Percentiles rank a stretch among this genome's conserved stretches.
phyloP scores from a whole-genome alignment of 2,113 vertebrate genomes.

The Lota lota region DNA sequence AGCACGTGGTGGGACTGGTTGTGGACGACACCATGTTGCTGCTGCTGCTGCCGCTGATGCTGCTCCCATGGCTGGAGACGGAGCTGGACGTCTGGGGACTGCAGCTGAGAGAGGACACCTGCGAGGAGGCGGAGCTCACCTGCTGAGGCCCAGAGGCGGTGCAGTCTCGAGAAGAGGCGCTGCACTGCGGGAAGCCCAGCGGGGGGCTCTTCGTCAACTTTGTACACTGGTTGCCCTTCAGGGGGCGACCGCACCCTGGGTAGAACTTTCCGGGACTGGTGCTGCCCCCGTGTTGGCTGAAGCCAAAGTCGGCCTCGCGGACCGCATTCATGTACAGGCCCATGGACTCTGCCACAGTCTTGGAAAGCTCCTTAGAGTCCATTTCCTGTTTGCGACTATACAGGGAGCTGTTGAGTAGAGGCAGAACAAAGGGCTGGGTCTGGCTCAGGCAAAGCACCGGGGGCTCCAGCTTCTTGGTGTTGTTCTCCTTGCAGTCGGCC shows the following conservation, averaged over 20 bases:
- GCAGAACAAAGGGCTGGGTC: constrained; percentile 75
- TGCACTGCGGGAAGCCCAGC: constrained; percentile 72
- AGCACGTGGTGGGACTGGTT: constrained; percentile 82
- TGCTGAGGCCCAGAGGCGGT: constrained; percentile 68
- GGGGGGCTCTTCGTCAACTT: constrained; percentile 63
- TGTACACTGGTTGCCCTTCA: constrained; percentile 67
- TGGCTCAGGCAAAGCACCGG: constrained; percentile 81
- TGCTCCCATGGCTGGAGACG: constrained; percentile 69
- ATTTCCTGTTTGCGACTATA: constrained; percentile 77
- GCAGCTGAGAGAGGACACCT: constrained; percentile 78
- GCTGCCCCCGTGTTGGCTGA: constrained; percentile 78
- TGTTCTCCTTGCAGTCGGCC: constrained; percentile 77
- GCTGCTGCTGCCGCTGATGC: constrained; percentile 67
- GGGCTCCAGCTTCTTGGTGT: constrained; percentile 83
- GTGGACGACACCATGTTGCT: constrained; percentile 89
- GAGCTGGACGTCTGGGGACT: constrained; percentile 82
- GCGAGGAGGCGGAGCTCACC: constrained; percentile 59
- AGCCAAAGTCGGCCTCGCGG: constrained; percentile 87
- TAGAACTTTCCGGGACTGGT: constrained; percentile 85
- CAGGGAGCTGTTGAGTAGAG: constrained; percentile 82
- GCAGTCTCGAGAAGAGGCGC: constrained; percentile 75
- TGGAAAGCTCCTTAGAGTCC: constrained; percentile 95
- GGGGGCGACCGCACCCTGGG: constrained; percentile 79
- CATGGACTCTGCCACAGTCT: constrained; percentile 96
- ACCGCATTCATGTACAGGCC: constrained; percentile 96